Evolutionary conservation across 92 coral and sea anemone species (phyloP), one percentile per base, ranked within the genome.

Genomic region (Heteractis magnifica): DNA sequence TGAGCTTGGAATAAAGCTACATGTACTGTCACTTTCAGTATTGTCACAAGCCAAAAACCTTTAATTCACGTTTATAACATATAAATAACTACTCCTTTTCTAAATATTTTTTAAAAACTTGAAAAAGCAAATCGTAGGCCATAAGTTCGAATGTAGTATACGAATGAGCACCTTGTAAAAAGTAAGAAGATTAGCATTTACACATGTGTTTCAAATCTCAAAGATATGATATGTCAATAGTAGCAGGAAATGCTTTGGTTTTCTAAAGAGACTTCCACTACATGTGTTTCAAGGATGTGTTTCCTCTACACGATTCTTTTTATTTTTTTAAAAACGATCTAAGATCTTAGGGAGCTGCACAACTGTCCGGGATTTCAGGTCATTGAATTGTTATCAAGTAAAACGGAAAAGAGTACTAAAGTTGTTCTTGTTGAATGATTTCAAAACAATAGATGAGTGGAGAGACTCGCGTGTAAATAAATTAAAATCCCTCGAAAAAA

Each of bases 351-450:
- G 20, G 70, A 9, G 12, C 20, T 16, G 12, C 2, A 62, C 70
- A 62, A 62, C 44, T 34, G 44, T 34, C 44, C 44, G 44, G 44
- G 44, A 34, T 34, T 34, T 34, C 3, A 34, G 2, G 44, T 34
- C 44, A 34, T 34, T 34, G 44, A 34, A 34, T 34, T 34, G 44
- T 34, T 34, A 34, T 64, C 49, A 26, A 11, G 73, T 26, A 68
- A 68, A 68, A 68, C 73, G 73, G 73, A 68, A 68, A 12, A 23
- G 26, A n/a, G 72, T 68, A 21, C 49, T 68, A 26, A 68, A 48
- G 49, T 6, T 20, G 48, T 68, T 68, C 73, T 68, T 23, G 73
- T 23, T 68, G 73, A 26, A 68, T 68, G 49, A 68, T 8, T 68
- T 68, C 14, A 23, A 20, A 68, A 21, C 12, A 23, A 68, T 6